Base-by-base conservation (phyloP, 1,140 invertebrate genomes). In the Oryzaephilus surinamensis region DNA sequence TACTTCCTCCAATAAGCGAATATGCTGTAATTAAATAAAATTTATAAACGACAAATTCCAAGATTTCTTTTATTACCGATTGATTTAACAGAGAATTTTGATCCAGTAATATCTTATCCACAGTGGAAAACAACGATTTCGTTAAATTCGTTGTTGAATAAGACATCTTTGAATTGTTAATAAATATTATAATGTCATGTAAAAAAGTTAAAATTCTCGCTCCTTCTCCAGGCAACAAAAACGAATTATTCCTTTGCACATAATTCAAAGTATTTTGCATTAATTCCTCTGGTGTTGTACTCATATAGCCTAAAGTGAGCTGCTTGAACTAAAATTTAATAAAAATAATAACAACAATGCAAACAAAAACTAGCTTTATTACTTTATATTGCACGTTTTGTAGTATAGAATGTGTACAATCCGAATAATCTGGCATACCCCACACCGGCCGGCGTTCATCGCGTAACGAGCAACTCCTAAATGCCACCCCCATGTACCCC, bases 401-500 rank as follows among this genome's bases (percentile, higher is more conserved):
- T n/a, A n/a, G n/a, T n/a, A n/a, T n/a, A n/a, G n/a, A n/a, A n/a
- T n/a, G 71, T 1, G 81, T 64, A 47, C 83, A 87, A 7, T 65
- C 63, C 2, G 79, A 81, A 52, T 84, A 85, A 55, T 86, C 80
- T 3, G 83, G 79, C 15, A 70, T 59, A 27, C 73, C 68, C 83
- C 84, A 87, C 39, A 74, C 72, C 1, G 79, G 72, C 18, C 72
- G 74, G 7, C 65, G 66, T 1, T 67, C 61, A 48, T 74, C 71
- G n/a, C 64, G 66, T 50, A 76, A 68, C 16, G 66, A 65, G 45
- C 76, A 79, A 4, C 66, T 60, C 27, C 76, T 63, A 58, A 2
- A 71, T 70, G 23, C 62, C 62, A 3, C 64, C 67, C 11, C 27
- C 66, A 65, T 41, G 52, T 61, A 64, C 50, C 71, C 57, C 29